Conservation (phyloP, 2,888 invertebrate species). For the Pegoplata infirma region DNA sequence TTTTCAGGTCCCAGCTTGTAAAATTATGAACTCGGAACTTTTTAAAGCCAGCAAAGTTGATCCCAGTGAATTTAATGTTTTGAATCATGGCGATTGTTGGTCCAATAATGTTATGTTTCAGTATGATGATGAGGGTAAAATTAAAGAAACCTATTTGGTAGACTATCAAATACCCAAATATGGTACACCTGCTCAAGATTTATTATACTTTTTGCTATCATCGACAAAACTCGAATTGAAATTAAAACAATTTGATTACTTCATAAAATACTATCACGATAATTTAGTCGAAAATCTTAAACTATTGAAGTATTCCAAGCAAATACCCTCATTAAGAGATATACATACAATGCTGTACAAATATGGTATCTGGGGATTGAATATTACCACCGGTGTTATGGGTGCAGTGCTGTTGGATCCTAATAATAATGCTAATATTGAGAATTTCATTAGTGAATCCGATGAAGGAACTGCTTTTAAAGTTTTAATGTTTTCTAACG, state of each 20-base stretch:
- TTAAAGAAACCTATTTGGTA: slow-evolving; percentile 68
- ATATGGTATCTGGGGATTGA: slow-evolving; percentile 67
- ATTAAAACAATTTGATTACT: slow-evolving; percentile 69
- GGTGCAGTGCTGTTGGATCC: slow-evolving; percentile 69
- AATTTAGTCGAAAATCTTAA: slow-evolving; percentile 67
- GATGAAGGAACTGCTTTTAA: slow-evolving; percentile 68
- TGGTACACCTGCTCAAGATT: slow-evolving; percentile 68
- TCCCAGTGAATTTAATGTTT: slow-evolving; percentile 68
- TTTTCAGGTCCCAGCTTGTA: too few species aligned
- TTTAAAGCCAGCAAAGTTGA: slow-evolving; percentile 47
- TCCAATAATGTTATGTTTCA: slow-evolving; percentile 73
- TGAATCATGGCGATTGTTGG: slow-evolving; percentile 71
- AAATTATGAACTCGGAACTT: slow-evolving; percentile 54
- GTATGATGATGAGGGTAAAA: slow-evolving; percentile 65
- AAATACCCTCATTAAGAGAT: slow-evolving; percentile 64
- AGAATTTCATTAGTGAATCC: slow-evolving; percentile 67
- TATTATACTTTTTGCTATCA: slow-evolving; percentile 69
- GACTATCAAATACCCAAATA: slow-evolving; percentile 70
- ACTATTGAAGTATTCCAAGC: slow-evolving; percentile 67
- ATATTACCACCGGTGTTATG: slow-evolving; percentile 68
- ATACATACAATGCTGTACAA: slow-evolving; percentile 65
- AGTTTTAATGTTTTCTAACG: slow-evolving; percentile 68
- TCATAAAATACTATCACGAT: slow-evolving; percentile 71
- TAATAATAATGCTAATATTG: slow-evolving; percentile 67
- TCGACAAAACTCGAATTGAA: slow-evolving; percentile 69